Evolutionary conservation across 30 jellyfish, hydroid and myxozoan genomes (phyloP).

Genomic region (Pseudorhiza aurosa): DNA sequence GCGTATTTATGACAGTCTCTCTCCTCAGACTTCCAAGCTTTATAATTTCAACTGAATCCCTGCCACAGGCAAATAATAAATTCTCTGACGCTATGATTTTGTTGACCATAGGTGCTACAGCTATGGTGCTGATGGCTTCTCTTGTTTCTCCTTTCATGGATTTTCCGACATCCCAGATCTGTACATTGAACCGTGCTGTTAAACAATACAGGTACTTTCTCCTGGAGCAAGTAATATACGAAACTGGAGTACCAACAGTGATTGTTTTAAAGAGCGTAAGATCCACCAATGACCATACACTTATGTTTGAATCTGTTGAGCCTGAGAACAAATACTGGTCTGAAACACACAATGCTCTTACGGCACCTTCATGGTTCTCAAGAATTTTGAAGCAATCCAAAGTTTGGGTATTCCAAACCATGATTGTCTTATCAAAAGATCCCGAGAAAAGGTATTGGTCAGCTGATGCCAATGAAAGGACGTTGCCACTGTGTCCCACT

Average conservation of each 20-base stretch:
- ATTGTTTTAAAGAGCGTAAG: conserved; percentile 10
- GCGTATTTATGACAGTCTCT: conserved; percentile 26
- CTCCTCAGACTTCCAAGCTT: conserved; percentile 70
- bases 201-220: conserved; percentile 72
- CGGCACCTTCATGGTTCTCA: conserved; percentile 78
- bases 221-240: conserved; percentile 66
- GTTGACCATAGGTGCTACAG: conserved; percentile 23
- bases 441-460: conserved; percentile 68
- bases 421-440: conserved; percentile 76
- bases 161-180: conserved; percentile 77
- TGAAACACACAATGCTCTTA: conserved; percentile 66
- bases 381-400: conserved; percentile 64
- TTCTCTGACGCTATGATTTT: conserved; percentile 50
- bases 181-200: conserved; percentile 47
- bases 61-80: conserved; percentile 53
- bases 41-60: conserved; percentile 26
- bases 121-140: background rate
- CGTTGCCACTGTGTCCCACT: conserved; percentile 80
- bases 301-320: conserved; percentile 72
- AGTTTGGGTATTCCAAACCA: conserved; percentile 81
- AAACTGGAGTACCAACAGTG: conserved; percentile 51
- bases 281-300: conserved; percentile 58
- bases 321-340: conserved; percentile 71
- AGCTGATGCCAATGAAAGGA: conserved; percentile 59
- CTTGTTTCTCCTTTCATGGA: background rate